A percentile compares a stretch with the other conserved stretches of the same genome.
Evolutionary conservation across 1,140 invertebrate genomes (phyloP).

Genomic region (Lepidurus arcticus): DNA sequence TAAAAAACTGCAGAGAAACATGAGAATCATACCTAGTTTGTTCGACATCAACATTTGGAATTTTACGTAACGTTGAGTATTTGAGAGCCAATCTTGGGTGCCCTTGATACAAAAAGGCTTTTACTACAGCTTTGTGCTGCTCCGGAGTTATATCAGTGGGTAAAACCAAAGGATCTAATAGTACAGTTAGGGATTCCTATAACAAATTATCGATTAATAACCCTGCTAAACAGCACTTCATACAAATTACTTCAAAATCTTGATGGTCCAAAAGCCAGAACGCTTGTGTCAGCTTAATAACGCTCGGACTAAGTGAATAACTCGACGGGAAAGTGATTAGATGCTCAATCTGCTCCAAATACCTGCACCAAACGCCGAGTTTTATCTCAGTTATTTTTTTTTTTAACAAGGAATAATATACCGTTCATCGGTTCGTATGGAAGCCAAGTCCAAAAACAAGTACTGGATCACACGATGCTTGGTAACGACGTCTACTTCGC

Average conservation of each 20-base stretch:
- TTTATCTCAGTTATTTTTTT: conserved; percentile 32
- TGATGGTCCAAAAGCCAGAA: conserved; percentile 81
- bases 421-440: conserved; percentile 52
- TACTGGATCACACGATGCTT: conserved; percentile 77
- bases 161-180: conserved; percentile 47
- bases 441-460: conserved; percentile 66
- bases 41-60: conserved; percentile 48
- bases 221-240: conserved; percentile 36
- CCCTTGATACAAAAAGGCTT: conserved; percentile 51
- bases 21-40: conserved; percentile 45
- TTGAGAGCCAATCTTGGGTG: conserved; percentile 51
- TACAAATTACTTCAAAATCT: conserved; percentile 50
- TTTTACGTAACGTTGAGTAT: conserved; percentile 50
- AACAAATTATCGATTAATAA: conserved; percentile 36
- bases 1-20: not conserved
- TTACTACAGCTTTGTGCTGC: conserved; percentile 54
- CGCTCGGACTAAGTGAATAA: conserved; percentile 61
- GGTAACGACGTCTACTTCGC: conserved; percentile 49
- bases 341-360: conserved; percentile 47
- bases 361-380: conserved; percentile 25
- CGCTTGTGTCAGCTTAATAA: conserved; percentile 69
- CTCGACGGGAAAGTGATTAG: conserved; percentile 67
- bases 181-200: conserved; percentile 42
- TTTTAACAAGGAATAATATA: conserved; percentile 34
- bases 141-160: conserved; percentile 49